These are phyloP conservation scores for Genyomyrus donnyi DNA, from an alignment of 2,113 vertebrate species.

Conservation along the genomic window DNA sequence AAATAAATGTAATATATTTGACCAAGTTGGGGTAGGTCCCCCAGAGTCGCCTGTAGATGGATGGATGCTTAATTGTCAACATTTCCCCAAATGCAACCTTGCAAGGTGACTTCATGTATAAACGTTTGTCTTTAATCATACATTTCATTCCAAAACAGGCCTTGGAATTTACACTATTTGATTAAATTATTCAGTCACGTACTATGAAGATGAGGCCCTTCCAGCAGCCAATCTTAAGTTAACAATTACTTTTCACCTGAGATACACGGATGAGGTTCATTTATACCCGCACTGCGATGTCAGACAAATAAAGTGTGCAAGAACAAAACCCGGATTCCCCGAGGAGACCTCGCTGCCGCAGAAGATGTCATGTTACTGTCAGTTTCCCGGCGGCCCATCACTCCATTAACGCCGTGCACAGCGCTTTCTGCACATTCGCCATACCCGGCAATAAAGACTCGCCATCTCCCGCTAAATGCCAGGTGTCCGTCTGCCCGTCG, in stretches of 20 bases:
- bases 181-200: background rate
- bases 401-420: background rate
- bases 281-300: background rate
- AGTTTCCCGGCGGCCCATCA: background rate
- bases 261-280: background rate
- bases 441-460: background rate
- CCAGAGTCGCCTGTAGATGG: background rate
- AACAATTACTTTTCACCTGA: background rate
- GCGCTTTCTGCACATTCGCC: background rate
- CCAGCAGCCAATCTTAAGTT: background rate
- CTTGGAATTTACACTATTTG: background rate
- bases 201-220: background rate
- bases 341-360: background rate
- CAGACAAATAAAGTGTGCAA: background rate
- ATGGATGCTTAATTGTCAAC: background rate
- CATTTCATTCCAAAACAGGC: background rate
- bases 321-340: background rate
- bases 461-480: background rate
- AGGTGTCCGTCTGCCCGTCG: background rate
- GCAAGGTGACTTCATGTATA: background rate
- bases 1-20: background rate
- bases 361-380: background rate
- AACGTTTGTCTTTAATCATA: background rate
- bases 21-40: background rate
- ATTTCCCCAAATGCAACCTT: background rate